Base-by-base conservation (phyloP, 2,888 invertebrate genomes). In the Hydroisotoma schaefferi region DNA sequence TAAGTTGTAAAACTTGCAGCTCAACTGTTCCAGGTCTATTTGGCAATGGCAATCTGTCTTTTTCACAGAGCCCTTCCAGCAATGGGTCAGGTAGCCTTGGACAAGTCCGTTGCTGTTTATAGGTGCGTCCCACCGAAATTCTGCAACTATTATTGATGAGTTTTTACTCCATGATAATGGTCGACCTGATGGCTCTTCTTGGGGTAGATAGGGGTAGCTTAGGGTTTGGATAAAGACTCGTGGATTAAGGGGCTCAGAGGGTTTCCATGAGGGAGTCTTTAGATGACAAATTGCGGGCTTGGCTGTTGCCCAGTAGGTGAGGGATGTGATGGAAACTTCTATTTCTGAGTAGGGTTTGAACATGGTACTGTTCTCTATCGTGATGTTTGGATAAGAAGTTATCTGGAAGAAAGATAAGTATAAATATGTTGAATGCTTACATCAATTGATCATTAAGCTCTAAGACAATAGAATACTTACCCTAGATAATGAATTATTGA, bases 301-400 rank as follows among this genome's bases (percentile, higher is more conserved):
- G 0, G 90, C 86, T 2, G 85, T 83, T 18, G 88, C 88, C 93
- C 94, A 94, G 73, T 86, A 86, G 0, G 92, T 90, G 75, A 86
- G 87, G 1, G 92, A 87, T 33, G 88, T 84, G 3, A 94, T 82
- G 1, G 86, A 84, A 22, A 91, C 84, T 58, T 84, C 84, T 57
- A 92, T 76, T 18, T 80, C 78, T 8, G 87, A 51, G 66, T 66
- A 47, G 10, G 64, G 55, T 28, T 56, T 60, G 53, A 69, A 67
- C 3, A 38, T 6, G 1, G 60, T 59, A n/a, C 55, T 55, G 28
- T 58, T 64, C 8, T 62, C 59, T 37, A 69, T 46, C 73, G 73
- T 25, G 74, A 76, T 59, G 74, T 74, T 40, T 71, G 76, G 2
- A 75, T 78, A 60, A 6, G 70, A 51, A 10, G 74, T 75, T 28